Evolutionary conservation across 2,888 invertebrate species (phyloP), one percentile per base, ranked within the genome.

Genomic region (Dasypolia templi): DNA sequence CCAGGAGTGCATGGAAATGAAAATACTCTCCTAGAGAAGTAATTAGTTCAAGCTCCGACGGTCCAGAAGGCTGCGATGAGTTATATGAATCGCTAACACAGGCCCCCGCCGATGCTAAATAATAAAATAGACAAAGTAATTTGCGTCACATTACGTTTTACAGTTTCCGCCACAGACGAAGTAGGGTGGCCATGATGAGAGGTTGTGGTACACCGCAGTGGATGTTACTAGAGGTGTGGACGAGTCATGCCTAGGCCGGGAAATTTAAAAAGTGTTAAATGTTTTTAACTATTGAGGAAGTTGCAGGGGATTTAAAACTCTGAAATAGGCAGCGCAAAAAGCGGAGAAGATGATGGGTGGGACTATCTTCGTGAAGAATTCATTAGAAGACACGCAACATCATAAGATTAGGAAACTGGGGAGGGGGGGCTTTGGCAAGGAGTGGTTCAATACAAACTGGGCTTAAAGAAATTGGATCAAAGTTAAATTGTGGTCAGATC

Each of bases 111-210:
- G 86, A 81, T 84, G 85, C 86, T 89, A 86, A 88, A 90, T 91
- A 89, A 91, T 90, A 89, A 91, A 91, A 91, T 89, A 91, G 89
- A 87, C 89, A 86, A 87, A 87, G 91, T 90, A 90, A 91, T 91
- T 91, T 90, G 91, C 86, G 91, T 89, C 91, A 90, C 90, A 89
- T 91, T 89, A 90, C 88, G 87, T 90, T 90, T 90, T 91, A 90
- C 89, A 86, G 90, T 89, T 89, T 90, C 91, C 89, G 86, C 71
- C 78, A 77, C 83, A 77, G 86, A 79, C 81, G 63, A 64, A 59
- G 79, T 85, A 84, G 84, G 87, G 85, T 67, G 84, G 42, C 89
- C 61, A 84, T 68, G 71, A 29, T 53, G 46, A 66, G 61, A 19
- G 49, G 3, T 0, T n/a, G 53, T 17, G 53, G 49, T 32, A 75